Conservation (phyloP, 2,113 vertebrate species). For the Rhadina sibilatrix region DNA sequence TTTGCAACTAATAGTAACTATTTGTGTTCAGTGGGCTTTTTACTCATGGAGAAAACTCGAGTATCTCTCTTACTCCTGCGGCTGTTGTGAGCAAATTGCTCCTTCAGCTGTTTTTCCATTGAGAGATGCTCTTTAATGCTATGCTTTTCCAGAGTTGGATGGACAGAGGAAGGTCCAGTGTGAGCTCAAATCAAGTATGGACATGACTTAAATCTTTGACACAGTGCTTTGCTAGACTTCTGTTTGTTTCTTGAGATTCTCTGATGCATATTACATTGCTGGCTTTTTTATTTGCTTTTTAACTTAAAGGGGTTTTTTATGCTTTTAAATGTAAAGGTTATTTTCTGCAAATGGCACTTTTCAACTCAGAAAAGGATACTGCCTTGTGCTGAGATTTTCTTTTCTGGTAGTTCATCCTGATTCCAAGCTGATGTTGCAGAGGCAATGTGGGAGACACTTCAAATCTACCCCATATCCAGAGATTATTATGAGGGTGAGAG, state of each 20-base stretch:
- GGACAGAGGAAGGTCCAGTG: background rate
- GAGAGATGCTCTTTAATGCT: fast-evolving
- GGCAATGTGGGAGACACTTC: background rate
- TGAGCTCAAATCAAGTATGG: background rate
- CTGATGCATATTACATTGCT: background rate
- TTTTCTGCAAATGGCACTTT: background rate
- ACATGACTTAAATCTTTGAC: background rate
- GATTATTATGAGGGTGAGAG: background rate
- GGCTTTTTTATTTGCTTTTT: background rate
- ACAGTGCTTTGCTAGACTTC: background rate
- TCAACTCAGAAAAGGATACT: background rate
- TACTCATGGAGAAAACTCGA: background rate
- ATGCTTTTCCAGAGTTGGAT: background rate
- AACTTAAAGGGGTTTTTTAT: background rate
- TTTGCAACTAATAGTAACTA: background rate
- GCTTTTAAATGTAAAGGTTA: background rate
- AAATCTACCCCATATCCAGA: background rate
- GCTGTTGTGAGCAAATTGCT: background rate
- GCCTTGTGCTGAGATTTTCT: background rate
- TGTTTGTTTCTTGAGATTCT: background rate
- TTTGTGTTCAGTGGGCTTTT: background rate
- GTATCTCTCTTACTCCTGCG: background rate
- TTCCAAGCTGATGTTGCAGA: background rate
- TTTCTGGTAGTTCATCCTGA: background rate
- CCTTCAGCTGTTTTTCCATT: fast-evolving